phyloP scores from a whole-genome alignment of 2,888 invertebrate genomes.

The Trichopoda pennipes region DNA sequence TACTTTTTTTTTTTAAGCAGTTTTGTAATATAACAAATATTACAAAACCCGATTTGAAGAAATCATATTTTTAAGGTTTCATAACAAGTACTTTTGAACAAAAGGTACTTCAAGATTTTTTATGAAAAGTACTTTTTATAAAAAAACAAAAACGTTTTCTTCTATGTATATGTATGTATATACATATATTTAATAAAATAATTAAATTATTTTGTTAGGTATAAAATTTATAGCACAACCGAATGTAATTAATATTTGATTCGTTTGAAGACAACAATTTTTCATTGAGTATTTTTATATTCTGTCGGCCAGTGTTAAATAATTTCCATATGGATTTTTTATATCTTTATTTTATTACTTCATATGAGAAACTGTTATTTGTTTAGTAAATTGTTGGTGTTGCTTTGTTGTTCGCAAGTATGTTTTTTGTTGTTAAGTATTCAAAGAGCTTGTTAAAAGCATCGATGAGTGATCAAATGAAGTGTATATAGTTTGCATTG shows the following conservation, averaged over 20 bases:
- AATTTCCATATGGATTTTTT: constrained; percentile 60
- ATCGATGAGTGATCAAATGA: constrained; percentile 55
- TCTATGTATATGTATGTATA: too few relatives aligned
- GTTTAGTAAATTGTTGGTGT: constrained; percentile 29
- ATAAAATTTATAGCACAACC: neutral
- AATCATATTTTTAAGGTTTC: too few relatives aligned
- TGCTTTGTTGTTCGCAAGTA: constrained; percentile 53
- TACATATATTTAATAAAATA: too few relatives aligned
- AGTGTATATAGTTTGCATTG: neutral
- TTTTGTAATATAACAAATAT: too few relatives aligned
- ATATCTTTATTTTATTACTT: constrained; percentile 49
- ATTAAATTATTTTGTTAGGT: too few relatives aligned
- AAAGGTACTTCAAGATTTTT: neutral
- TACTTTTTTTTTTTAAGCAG: too few relatives aligned
- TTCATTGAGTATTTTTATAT: neutral
- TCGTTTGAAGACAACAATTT: neutral
- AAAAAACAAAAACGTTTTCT: too few relatives aligned
- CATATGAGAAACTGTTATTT: constrained; percentile 39
- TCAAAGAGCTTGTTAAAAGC: constrained; percentile 63
- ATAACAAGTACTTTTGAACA: too few relatives aligned
- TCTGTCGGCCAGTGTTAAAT: constrained; percentile 16
- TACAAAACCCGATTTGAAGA: too few relatives aligned
- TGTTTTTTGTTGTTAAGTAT: constrained; percentile 54
- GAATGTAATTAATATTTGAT: neutral
- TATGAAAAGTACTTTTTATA: neutral